Evolutionary conservation across 2,797 vertebrate genomes (phyloP), one percentile per base, ranked within the genome.

Genomic region (Chiroxiphia lanceolata): DNA sequence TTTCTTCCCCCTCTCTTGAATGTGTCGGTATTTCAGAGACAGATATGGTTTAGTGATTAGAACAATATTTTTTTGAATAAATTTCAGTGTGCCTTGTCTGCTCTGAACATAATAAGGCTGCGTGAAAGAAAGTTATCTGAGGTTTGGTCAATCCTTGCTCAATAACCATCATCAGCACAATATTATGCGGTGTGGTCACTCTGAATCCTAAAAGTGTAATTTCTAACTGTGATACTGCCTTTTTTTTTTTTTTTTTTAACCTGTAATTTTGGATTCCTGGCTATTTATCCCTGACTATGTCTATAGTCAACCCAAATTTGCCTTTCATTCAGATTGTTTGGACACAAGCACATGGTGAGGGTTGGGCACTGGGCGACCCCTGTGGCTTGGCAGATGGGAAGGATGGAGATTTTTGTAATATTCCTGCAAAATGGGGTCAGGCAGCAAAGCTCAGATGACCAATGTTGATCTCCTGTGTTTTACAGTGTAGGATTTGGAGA

Each of bases 21-120:
- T 34, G 71, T 69, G 25, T 59, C 0, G 0, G 38, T 84, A 18
- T 95, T 95, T 56, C 70, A 75, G 79, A 95, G 53, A 29, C 60
- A 90, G 84, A n/a, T 42, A 15, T 60, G n/a, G n/a, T 38, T 90
- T 96, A 83, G 65, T 86, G 79, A 95, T 90, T 87, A 91, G 93
- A 93, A 53, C 59, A 84, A 19, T 81, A 82, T 76, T 87, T 93
- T 96, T 89, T 70, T n/a, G 11, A 77, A 74, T 95, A 91, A 50
- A 76, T 95, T 83, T 76, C 18, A 36, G 38, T 26, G 13, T 71
- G 40, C 27, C 51, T 18, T 64, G 34, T 67, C 74, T 80, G 47
- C 65, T 95, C 11, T 53, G 54, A 89, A 61, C 50, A 31, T 26
- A 71, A 74, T 70, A 56, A 83, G 19, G 15, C 22, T 74, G 29